A percentile compares a stretch with the other conserved stretches of the same genome.
Evolutionary conservation across 2,888 invertebrate species (phyloP).

Genomic region (Drosophila mimetica): DNA sequence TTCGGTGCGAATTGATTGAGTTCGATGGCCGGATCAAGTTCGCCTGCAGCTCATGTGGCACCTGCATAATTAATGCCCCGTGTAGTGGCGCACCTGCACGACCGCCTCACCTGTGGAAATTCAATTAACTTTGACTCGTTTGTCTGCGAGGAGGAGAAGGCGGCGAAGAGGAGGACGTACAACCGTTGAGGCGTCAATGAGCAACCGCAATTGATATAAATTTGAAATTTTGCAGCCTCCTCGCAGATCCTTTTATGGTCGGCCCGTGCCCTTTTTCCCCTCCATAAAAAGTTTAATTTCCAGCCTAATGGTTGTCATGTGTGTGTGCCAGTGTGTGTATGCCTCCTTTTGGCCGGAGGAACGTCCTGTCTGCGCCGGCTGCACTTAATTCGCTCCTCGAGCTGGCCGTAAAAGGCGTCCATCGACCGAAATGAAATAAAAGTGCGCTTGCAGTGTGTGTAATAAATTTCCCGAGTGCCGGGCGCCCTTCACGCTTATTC

Average conservation of each 20-base stretch:
- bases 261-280: conserved; percentile 4
- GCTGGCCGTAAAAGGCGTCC: conserved; percentile 65
- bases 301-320: conserved; percentile 71
- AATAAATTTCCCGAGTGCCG: conserved; percentile 39
- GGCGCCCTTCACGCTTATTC: conserved; percentile 9
- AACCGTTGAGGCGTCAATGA: conserved; percentile 31
- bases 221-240: conserved; percentile 42
- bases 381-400: conserved; percentile 72
- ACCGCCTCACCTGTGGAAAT: conserved; percentile 7
- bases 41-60: conserved; percentile 19
- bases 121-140: conserved; percentile 40
- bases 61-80: conserved; percentile 33
- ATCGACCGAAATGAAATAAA: conserved; percentile 49
- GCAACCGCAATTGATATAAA: conserved; percentile 50
- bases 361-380: conserved; percentile 25
- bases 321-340: conserved; percentile 18
- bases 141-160: not conserved
- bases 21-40: conserved; percentile 7
- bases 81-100: conserved; percentile 2
- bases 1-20: conserved; percentile 5
- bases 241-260: conserved; percentile 8
- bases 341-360: conserved; percentile 20
- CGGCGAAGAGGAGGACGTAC: not conserved
- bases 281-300: conserved; percentile 76
- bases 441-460: conserved; percentile 43